These are phyloP conservation scores for Nothoprocta pentlandii DNA, from an alignment of 2,113 vertebrate genomes.

Conservation along the genomic window DNA sequence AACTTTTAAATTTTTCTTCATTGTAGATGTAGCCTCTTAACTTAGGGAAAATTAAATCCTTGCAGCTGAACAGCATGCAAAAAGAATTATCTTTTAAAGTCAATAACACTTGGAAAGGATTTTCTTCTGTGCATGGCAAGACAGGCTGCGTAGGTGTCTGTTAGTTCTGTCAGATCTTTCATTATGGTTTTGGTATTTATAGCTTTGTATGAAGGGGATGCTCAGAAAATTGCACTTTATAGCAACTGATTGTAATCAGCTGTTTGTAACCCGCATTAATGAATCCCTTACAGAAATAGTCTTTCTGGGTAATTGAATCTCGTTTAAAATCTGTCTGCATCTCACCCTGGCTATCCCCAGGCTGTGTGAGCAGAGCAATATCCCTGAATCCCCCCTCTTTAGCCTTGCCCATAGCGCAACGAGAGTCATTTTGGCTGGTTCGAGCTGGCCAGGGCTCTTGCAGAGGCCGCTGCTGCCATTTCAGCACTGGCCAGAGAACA, in stretches of 20 bases:
- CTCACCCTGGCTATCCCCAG: neutral
- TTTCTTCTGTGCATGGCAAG: neutral
- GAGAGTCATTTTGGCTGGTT: neutral
- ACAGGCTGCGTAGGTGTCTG: neutral
- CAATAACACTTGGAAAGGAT: neutral
- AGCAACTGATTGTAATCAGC: neutral
- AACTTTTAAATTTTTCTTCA: neutral
- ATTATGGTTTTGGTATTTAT: neutral
- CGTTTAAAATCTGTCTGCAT: neutral
- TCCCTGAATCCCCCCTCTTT: neutral
- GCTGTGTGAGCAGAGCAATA: neutral
- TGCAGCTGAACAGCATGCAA: neutral
- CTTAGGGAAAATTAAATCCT: neutral
- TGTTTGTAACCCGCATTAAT: neutral
- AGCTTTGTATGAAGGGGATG: neutral
- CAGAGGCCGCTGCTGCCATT: conserved; percentile 5
- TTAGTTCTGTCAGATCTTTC: neutral
- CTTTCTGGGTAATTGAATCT: neutral
- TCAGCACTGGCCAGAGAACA: neutral
- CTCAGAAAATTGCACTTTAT: neutral
- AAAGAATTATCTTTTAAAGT: neutral
- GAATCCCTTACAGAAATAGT: neutral
- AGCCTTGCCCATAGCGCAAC: neutral
- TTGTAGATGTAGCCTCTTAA: neutral
- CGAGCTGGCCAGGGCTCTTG: neutral